phyloP scores from a whole-genome alignment of 2,888 invertebrate species.

The Eristalinus sepulchralis region DNA sequence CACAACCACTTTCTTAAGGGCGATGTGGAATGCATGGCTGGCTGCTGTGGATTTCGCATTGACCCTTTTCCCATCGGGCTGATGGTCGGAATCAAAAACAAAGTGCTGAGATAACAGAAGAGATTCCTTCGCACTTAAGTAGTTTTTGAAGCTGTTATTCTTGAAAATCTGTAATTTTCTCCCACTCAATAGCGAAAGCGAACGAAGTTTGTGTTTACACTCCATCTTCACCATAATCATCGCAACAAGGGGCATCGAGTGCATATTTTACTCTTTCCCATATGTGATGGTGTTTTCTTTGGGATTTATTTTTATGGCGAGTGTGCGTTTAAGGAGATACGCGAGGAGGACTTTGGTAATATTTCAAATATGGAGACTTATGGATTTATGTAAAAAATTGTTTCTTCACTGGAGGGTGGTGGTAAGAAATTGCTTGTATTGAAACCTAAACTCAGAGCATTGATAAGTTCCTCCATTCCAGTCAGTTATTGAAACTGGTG shows the following conservation, averaged over 20 bases:
- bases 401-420: too few species aligned
- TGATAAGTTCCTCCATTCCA: too few species aligned
- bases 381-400: too few species aligned
- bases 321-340: background rate
- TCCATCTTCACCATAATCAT: conserved; percentile 33
- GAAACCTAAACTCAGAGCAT: too few species aligned
- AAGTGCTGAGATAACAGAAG: conserved; percentile 15
- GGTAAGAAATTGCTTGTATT: too few species aligned
- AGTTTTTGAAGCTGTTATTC: conserved; percentile 50
- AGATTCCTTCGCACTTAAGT: conserved; percentile 54
- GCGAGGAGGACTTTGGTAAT: background rate
- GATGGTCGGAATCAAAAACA: background rate
- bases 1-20: conserved; percentile 11
- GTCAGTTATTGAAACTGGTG: too few species aligned
- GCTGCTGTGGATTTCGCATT: conserved; percentile 25
- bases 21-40: conserved; percentile 25
- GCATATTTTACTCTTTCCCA: background rate
- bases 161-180: conserved; percentile 47
- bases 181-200: background rate
- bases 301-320: background rate
- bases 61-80: conserved; percentile 29
- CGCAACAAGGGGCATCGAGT: background rate
- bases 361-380: too few species aligned
- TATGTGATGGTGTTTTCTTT: background rate
- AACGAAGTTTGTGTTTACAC: conserved; percentile 51